Evolutionary conservation across 2,888 invertebrate species (phyloP).

Genomic region (Julus scanicus): DNA sequence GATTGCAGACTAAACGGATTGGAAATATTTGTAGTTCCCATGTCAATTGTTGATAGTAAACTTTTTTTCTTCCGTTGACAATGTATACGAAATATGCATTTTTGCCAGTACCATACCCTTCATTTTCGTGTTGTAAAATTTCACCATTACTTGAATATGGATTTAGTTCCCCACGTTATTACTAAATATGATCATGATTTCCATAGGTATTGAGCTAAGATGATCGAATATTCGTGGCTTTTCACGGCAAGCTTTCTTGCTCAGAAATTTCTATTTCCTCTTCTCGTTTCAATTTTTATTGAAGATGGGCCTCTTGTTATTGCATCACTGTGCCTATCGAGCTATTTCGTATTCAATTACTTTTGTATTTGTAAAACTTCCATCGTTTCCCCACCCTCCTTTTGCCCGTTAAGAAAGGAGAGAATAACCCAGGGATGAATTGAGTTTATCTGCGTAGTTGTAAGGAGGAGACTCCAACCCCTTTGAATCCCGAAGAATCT

Average conservation of each 20-base stretch:
- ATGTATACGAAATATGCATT: too few species aligned
- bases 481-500: constrained; percentile 25
- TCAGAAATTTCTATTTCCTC: not conserved
- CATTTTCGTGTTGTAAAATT: not conserved
- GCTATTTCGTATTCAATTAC: not conserved
- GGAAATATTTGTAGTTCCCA: too few species aligned
- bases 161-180: too few species aligned
- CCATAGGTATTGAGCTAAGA: not conserved
- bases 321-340: not conserved
- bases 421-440: not conserved
- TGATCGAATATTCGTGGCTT: not conserved
- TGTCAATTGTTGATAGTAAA: too few species aligned
- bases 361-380: not conserved
- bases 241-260: too few species aligned
- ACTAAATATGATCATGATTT: not conserved
- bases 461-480: not conserved
- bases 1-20: too few species aligned
- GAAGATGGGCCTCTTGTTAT: not conserved
- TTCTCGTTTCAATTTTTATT: not conserved
- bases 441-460: not conserved
- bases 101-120: too few species aligned
- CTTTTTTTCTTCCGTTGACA: too few species aligned
- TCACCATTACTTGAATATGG: too few species aligned
- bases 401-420: not conserved
- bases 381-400: not conserved